Percentiles rank a stretch among this genome's conserved stretches.
These are phyloP conservation scores for Hiodon alosoides DNA, from an alignment of 2,113 vertebrate species.

Conservation along the genomic window DNA sequence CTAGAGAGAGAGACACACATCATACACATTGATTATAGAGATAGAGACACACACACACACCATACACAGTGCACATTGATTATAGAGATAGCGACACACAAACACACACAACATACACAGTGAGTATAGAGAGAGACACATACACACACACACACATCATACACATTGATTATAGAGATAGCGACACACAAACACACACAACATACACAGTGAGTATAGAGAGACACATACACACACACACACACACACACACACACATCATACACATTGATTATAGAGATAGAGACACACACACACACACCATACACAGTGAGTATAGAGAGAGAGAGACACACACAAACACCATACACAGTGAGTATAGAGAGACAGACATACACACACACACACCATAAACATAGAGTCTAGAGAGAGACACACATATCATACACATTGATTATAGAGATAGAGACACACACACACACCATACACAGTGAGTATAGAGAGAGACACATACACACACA, in stretches of 20 bases:
- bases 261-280: too few species aligned
- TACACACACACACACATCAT: neutral
- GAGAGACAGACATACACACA: neutral
- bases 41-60: neutral
- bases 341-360: neutral
- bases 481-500: too few species aligned
- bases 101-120: too few species aligned
- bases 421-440: neutral
- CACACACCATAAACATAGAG: neutral
- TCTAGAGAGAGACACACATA: neutral
- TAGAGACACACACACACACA: too few species aligned
- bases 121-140: too few species aligned
- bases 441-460: neutral
- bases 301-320: neutral
- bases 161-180: too few species aligned
- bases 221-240: neutral
- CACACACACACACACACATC: neutral
- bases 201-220: neutral
- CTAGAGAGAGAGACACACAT: neutral
- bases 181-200: too few species aligned
- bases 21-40: neutral
- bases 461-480: too few species aligned
- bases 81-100: too few species aligned
- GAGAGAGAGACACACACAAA: conserved; percentile 13
- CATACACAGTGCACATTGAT: too few species aligned